Percentiles rank a stretch among this genome's conserved stretches.
These are phyloP conservation scores for Morpho deidamia DNA, from an alignment of 2,888 invertebrate genomes.

Conservation along the genomic window DNA sequence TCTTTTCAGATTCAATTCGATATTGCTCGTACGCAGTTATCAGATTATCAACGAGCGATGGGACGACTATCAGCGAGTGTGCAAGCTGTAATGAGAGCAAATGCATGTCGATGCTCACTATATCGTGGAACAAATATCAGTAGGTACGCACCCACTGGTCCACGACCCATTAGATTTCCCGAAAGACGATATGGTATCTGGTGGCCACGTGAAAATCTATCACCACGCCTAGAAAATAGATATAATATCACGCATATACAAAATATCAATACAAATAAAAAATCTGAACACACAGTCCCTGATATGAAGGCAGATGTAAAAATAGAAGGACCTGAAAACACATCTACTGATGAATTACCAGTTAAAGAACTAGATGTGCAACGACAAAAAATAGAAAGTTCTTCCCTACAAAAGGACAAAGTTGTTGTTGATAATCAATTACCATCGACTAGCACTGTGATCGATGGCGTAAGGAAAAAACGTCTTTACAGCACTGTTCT, in stretches of 20 bases:
- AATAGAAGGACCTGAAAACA: conserved; percentile 28
- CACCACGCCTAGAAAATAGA: conserved; percentile 45
- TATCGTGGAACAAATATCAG: conserved; percentile 66
- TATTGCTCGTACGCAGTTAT: conserved; percentile 50
- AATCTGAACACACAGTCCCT: conserved; percentile 15
- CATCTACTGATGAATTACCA: conserved; percentile 23
- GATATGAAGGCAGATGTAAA: conserved; percentile 29
- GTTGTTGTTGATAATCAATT: conserved; percentile 42
- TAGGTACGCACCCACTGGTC: conserved; percentile 62
- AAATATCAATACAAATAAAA: conserved; percentile 29
- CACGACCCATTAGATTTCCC: conserved; percentile 49
- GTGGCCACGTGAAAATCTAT: conserved; percentile 59
- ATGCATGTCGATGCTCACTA: conserved; percentile 52
- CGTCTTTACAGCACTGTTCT: conserved; percentile 76
- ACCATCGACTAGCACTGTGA: conserved; percentile 54
- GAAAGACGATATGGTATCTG: conserved; percentile 55
- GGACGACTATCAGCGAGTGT: conserved; percentile 58
- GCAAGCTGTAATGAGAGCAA: conserved; percentile 57
- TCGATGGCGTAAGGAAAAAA: conserved; percentile 55
- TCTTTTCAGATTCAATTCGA: conserved; percentile 62
- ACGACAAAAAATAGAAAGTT: conserved; percentile 31
- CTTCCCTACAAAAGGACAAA: conserved; percentile 35
- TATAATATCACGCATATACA: conserved; percentile 25
- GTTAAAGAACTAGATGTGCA: conserved; percentile 26
- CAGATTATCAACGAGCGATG: conserved; percentile 57